phyloP scores from a whole-genome alignment of 2,113 vertebrate species.

The Probosciger aterrimus region DNA sequence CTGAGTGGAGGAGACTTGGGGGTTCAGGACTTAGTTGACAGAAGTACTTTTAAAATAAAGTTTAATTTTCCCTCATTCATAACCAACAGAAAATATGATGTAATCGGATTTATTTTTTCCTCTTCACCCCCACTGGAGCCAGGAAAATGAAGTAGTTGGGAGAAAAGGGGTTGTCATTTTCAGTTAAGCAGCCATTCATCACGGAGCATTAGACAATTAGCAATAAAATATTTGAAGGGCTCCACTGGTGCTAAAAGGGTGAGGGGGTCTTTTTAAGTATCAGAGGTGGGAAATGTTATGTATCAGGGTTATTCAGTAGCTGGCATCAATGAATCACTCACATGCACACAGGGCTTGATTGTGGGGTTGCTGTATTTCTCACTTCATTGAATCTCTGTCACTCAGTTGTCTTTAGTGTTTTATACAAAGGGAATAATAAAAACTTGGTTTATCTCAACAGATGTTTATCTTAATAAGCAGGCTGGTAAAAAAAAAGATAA shows the following conservation, averaged over 20 bases:
- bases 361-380: background rate
- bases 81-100: conserved; percentile 41
- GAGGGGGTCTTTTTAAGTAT: background rate
- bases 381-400: conserved; percentile 26
- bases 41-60: conserved; percentile 24
- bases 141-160: conserved; percentile 64
- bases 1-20: background rate
- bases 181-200: conserved; percentile 42
- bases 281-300: conserved; percentile 24
- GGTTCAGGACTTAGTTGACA: background rate
- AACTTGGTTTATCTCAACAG: conserved; percentile 47
- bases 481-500: background rate
- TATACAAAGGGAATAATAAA: conserved; percentile 3
- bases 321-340: conserved; percentile 34
- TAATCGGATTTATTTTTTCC: conserved; percentile 67
- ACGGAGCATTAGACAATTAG: conserved; percentile 57
- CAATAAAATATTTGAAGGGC: conserved; percentile 54
- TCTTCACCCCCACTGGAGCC: conserved; percentile 63
- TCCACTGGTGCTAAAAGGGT: conserved; percentile 30
- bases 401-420: conserved; percentile 56
- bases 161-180: conserved; percentile 61
- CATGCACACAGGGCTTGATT: background rate
- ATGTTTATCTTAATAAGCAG: conserved; percentile 32
- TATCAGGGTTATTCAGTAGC: conserved; percentile 18
- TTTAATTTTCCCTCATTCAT: conserved; percentile 43